Evolutionary conservation across 1,140 invertebrate genomes (phyloP).

Genomic region (Apis florea): DNA sequence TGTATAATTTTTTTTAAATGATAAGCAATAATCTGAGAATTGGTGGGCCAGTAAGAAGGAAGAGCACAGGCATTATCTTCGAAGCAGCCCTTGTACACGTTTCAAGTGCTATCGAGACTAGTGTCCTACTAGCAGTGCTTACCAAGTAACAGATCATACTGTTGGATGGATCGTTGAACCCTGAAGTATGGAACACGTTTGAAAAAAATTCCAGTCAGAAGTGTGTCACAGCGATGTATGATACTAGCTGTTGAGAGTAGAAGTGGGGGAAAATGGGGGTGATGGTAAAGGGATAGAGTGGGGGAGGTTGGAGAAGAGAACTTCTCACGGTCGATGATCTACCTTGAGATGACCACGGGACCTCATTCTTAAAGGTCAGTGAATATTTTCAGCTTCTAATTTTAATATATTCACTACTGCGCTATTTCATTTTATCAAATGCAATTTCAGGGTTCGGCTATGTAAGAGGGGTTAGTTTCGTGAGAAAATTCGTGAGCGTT

Average conservation of each 20-base stretch:
- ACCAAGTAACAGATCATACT: slow-evolving; percentile 46
- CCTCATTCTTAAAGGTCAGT: slow-evolving; percentile 50
- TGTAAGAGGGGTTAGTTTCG: too few relatives aligned
- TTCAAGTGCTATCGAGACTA: slow-evolving; percentile 56
- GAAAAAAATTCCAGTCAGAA: slow-evolving; percentile 51
- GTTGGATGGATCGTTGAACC: slow-evolving; percentile 63
- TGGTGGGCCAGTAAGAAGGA: not conserved
- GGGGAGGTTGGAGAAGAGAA: slow-evolving; percentile 33
- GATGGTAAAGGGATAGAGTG: slow-evolving; percentile 19
- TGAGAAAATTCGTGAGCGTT: too few relatives aligned
- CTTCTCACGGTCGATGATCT: slow-evolving; percentile 58
- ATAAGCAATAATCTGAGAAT: not conserved
- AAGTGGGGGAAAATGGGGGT: slow-evolving; percentile 22
- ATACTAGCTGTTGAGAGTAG: slow-evolving; percentile 18
- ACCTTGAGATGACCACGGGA: slow-evolving; percentile 56
- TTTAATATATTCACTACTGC: slow-evolving; percentile 24
- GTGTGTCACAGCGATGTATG: slow-evolving; percentile 55
- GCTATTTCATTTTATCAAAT: slow-evolving; percentile 9
- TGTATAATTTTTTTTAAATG: not conserved
- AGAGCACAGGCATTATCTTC: not conserved
- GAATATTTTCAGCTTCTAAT: slow-evolving; percentile 45
- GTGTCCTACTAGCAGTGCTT: slow-evolving; percentile 60
- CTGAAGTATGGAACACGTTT: slow-evolving; percentile 47
- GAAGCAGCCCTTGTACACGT: slow-evolving; percentile 36
- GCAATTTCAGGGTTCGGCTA: not conserved